Evolutionary conservation across 2,113 vertebrate genomes (phyloP), one percentile per base, ranked within the genome.

Genomic region (Aythya baeri): DNA sequence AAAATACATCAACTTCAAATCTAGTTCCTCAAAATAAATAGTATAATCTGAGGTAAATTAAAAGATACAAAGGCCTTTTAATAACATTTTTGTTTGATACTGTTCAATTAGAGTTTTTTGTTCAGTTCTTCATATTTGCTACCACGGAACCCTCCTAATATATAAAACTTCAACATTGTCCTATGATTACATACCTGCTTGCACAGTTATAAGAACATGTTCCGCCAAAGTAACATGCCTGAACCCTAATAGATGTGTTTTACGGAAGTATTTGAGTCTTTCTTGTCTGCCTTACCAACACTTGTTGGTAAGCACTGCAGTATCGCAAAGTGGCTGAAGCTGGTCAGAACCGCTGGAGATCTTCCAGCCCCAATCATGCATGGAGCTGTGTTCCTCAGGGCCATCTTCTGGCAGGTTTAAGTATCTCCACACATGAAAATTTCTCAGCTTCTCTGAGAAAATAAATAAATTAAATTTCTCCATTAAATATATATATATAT

Each of bases 251-350:
- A 81, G 87, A 86, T 31, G 5, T 3, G 32, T 11, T 16, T 4
- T 50, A 14, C 7, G 58, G 13, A 13, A 63, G 2, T 15, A 55
- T 8, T 83, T 62, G 3, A 34, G n/a, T 31, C 7, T 61, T 86
- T 92, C 9, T 25, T 34, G 1, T 4, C 15, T 32, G 5, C 2
- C 12, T 59, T 78, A 62, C 4, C 46, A 46, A 44, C 17, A n/a
- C 7, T 44, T 0, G 1, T 0, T 34, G 34, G 34, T 34, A 34
- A 54, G 3, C 11, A 43, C 27, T 70, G 61, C 11, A 41, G 34
- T 65, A 17, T 49, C 29, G 13, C 20, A 65, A 26, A 59, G 5
- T 8, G 8, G 1, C 6, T 34, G 17, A 50, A 68, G 41, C 21
- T 43, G 11, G 15, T 43, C 12, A 68, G 34, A 23, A 80, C 10